phyloP scores from a whole-genome alignment of 2,113 vertebrate genomes.

The Myrmecobius fasciatus region DNA sequence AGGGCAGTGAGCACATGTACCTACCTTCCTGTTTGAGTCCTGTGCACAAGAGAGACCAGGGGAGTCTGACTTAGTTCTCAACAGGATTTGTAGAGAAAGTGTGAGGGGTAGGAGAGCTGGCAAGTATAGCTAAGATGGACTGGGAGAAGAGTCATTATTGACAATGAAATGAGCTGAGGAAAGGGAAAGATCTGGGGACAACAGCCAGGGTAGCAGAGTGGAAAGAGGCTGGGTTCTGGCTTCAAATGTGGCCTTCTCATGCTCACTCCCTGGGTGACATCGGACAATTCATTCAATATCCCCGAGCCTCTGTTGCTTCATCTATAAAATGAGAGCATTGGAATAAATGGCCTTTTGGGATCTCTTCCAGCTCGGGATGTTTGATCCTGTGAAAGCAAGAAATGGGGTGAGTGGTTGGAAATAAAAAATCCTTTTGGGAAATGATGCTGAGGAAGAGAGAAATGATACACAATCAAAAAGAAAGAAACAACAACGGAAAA shows the following conservation, averaged over 20 bases:
- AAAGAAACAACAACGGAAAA: background rate
- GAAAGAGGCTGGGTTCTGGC: background rate
- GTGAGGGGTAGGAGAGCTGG: background rate
- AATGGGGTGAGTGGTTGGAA: background rate
- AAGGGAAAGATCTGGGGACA: background rate
- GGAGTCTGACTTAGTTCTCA: background rate
- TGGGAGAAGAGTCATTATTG: background rate
- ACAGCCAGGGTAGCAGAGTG: background rate
- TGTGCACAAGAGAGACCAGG: background rate
- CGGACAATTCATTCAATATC: no score
- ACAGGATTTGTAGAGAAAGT: background rate
- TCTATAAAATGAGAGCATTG: background rate
- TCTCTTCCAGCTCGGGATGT: background rate
- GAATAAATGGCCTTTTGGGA: background rate
- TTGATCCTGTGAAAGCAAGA: background rate
- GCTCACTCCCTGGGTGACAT: background rate
- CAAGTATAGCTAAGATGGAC: fast-evolving
- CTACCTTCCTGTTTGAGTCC: background rate
- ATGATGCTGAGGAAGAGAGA: background rate
- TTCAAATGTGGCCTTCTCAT: background rate
- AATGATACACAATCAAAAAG: background rate
- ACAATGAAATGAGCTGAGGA: background rate
- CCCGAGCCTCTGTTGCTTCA: background rate
- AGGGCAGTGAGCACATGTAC: background rate
- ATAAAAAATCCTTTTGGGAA: background rate